These are phyloP conservation scores for Chironomus striatipennis DNA, from an alignment of 1,140 invertebrate species.

Conservation along the genomic window DNA sequence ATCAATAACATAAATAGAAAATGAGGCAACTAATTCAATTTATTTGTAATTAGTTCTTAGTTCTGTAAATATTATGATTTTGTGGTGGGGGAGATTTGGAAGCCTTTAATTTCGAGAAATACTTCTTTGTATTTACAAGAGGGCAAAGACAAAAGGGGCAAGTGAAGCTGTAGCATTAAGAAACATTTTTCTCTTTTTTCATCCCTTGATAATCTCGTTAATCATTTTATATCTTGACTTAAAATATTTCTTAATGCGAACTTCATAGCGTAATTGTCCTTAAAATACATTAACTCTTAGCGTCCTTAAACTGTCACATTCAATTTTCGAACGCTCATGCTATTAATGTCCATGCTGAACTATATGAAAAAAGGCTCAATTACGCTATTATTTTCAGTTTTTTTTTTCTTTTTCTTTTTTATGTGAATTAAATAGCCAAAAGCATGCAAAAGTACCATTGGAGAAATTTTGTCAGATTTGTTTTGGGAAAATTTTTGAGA, in stretches of 20 bases:
- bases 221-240: no score
- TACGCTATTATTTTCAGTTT: conserved; percentile 2
- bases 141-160: conserved; percentile 10
- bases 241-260: conserved; percentile 4
- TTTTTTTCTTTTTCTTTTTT: no score
- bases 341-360: neutral
- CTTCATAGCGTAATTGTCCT: conserved; percentile 7
- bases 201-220: neutral
- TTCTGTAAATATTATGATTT: neutral
- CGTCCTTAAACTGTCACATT: neutral
- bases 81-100: neutral
- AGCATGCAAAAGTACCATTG: no score
- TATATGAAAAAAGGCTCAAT: neutral
- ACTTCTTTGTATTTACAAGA: conserved; percentile 23
- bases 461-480: no score
- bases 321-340: neutral
- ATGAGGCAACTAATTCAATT: conserved; percentile 4
- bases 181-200: neutral
- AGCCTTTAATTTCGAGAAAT: conserved; percentile 24
- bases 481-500: no score
- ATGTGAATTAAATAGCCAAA: no score
- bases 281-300: neutral
- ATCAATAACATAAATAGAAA: conserved; percentile 19
- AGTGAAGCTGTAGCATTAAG: neutral
- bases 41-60: conserved; percentile 12